phyloP scores from a whole-genome alignment of 2,888 invertebrate genomes.

The Eristalis intricaria region DNA sequence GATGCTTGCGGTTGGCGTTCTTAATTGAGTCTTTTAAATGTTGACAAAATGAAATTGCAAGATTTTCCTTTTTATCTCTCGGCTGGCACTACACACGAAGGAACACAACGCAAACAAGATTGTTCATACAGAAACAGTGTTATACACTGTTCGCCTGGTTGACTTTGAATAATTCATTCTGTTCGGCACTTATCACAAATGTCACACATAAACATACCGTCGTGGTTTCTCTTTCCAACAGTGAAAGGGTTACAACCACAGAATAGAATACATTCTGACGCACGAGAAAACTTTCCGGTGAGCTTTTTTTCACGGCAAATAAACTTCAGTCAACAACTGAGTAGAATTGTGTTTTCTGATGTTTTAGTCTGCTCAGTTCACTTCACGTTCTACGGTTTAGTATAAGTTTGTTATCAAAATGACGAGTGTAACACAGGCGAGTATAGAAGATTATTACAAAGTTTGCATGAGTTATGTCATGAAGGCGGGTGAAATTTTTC shows the following conservation, averaged over 20 bases:
- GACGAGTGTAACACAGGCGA: not conserved
- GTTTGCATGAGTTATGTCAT: slow-evolving; percentile 78
- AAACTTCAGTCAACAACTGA: not conserved
- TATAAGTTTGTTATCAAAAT: slow-evolving; percentile 17
- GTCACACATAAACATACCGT: not conserved
- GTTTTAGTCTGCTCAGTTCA: not conserved
- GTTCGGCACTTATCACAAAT: not conserved
- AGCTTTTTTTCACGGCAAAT: slow-evolving; percentile 24
- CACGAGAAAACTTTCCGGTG: slow-evolving; percentile 5
- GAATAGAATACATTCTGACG: slow-evolving; percentile 21
- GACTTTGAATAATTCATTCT: not conserved
- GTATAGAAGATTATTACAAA: slow-evolving; percentile 77
- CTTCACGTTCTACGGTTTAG: not conserved
- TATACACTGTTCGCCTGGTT: slow-evolving; percentile 2
- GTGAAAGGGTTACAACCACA: slow-evolving; percentile 29
- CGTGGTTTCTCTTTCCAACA: slow-evolving; percentile 28
- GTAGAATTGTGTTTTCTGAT: not conserved
- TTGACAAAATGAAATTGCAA: not conserved
- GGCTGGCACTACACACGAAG: slow-evolving; percentile 16
- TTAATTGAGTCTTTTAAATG: not conserved
- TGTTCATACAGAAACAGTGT: not conserved
- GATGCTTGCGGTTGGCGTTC: not conserved
- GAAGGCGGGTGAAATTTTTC: slow-evolving; percentile 78
- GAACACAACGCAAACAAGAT: slow-evolving; percentile 29
- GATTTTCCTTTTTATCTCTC: slow-evolving; percentile 18